Base-by-base conservation (phyloP, 2,888 invertebrate species). In the Drosophila testacea region DNA sequence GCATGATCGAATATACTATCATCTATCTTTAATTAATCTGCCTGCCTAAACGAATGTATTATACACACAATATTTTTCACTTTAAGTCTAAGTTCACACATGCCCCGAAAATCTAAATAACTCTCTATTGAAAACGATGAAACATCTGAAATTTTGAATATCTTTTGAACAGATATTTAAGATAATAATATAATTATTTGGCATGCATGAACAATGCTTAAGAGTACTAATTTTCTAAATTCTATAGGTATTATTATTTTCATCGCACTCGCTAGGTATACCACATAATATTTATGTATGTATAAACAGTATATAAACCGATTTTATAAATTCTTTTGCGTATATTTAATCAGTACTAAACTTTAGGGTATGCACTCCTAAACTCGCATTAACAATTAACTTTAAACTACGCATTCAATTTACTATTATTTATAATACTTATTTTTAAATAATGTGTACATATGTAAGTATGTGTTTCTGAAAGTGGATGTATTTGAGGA, bases 301-400 rank as follows among this genome's bases (percentile, higher is more conserved):
- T 54, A 56, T 74, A 74, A 70, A 74, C 64, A 72, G 64, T 80
- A 76, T 85, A 77, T 86, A 83, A 83, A 83, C 83, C 83, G 81
- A 79, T 83, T 80, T 80, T 82, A 82, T 84, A 84, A 84, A 84
- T 84, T 84, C 87, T 63, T 80, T 79, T 84, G 78, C 73, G 78
- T 83, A 84, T 83, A 83, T 83, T 76, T 75, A 84, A 87, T 84
- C 83, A 84, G 83, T 84, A 82, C 83, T 84, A 87, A 77, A 69
- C 46, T 57, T 80, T 67, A 62, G 75, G 74, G 50, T 65, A 55
- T 67, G 56, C 64, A 66, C 64, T 54, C 72, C 69, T 75, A 71
- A 81, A 79, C 65, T 79, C 73, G 72, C 75, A 78, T 80, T 72
- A 81, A 84, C 70, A 72, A 78, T 80, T 60, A 77, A 83, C 64